A percentile compares a stretch with the other conserved stretches of the same genome.
Evolutionary conservation across 2,113 vertebrate genomes (phyloP).

Genomic region (Lophius piscatorius): DNA sequence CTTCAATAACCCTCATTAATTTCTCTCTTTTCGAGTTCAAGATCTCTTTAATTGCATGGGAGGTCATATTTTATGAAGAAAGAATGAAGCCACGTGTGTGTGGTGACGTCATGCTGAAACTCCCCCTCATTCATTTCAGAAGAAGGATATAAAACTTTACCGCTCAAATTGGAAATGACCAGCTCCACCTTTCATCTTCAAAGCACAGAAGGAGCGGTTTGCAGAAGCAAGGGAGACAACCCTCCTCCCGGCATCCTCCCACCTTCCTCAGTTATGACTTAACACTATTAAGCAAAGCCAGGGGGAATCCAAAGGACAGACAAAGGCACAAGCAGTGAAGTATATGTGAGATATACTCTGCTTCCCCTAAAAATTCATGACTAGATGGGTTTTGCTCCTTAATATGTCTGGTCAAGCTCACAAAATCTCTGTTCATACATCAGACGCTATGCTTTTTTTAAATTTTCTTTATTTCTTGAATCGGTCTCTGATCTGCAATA

Average conservation of each 20-base stretch:
- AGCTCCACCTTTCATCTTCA: constrained; percentile 66
- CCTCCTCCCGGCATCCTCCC: constrained; percentile 15
- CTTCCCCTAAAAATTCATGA: constrained; percentile 59
- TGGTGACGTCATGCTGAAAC: constrained; percentile 10
- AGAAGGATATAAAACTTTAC: constrained; percentile 28
- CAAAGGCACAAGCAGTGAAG: constrained; percentile 23
- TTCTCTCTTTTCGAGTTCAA: background rate
- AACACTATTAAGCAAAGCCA: constrained; percentile 48
- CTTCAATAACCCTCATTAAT: background rate
- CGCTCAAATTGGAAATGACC: constrained; percentile 43
- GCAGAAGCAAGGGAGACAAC: constrained; percentile 32
- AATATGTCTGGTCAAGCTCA: too few species aligned
- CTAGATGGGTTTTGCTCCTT: constrained; percentile 61
- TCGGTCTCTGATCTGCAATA: background rate
- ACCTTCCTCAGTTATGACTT: constrained; percentile 65
- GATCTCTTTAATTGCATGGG: constrained; percentile 11
- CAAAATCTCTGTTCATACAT: constrained; percentile 13
- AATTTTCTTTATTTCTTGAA: background rate
- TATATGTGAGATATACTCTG: constrained; percentile 47
- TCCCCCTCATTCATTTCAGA: constrained; percentile 28
- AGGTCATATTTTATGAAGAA: background rate
- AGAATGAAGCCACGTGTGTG: constrained; percentile 10
- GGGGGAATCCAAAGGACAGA: constrained; percentile 19
- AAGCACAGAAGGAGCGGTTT: constrained; percentile 37
- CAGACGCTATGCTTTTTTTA: background rate